Conservation (phyloP, 30 jellyfish, hydroid and myxozoan genomes). For the Hydractinia symbiolongicarpus region DNA sequence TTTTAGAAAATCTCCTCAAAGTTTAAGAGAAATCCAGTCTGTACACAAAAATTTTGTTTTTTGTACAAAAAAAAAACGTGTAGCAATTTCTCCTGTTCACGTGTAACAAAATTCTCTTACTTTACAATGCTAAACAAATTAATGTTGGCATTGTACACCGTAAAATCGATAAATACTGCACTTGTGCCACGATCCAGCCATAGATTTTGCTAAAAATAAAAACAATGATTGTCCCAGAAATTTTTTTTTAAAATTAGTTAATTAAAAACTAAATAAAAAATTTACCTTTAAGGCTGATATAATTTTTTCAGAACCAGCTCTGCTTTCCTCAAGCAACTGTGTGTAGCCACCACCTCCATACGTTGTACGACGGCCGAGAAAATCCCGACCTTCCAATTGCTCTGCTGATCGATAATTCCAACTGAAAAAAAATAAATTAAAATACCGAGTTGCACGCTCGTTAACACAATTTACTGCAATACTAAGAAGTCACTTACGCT, state of each 20-base stretch:
- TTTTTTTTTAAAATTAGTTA: neutral
- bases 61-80: no score
- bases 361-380: conserved; percentile 25
- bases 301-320: conserved; percentile 10
- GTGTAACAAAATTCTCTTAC: conserved; percentile 38
- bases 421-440: conserved; percentile 3
- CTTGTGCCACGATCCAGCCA: conserved; percentile 99
- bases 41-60: no score
- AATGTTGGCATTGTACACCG: conserved; percentile 97
- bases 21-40: no score
- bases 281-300: conserved; percentile 13
- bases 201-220: conserved; percentile 44
- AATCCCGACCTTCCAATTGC: conserved; percentile 29
- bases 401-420: conserved; percentile 32
- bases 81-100: no score
- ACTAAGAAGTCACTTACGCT: conserved; percentile 29
- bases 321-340: conserved; percentile 10
- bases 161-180: conserved; percentile 90
- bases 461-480: neutral
- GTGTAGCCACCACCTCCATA: conserved; percentile 42
- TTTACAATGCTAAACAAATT: conserved; percentile 82
- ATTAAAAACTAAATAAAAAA: neutral
- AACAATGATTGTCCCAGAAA: neutral
- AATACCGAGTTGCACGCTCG: neutral
- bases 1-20: no score